Evolutionary conservation across 2,113 vertebrate species (phyloP), one percentile per base, ranked within the genome.

Genomic region (Oryzias javanicus): DNA sequence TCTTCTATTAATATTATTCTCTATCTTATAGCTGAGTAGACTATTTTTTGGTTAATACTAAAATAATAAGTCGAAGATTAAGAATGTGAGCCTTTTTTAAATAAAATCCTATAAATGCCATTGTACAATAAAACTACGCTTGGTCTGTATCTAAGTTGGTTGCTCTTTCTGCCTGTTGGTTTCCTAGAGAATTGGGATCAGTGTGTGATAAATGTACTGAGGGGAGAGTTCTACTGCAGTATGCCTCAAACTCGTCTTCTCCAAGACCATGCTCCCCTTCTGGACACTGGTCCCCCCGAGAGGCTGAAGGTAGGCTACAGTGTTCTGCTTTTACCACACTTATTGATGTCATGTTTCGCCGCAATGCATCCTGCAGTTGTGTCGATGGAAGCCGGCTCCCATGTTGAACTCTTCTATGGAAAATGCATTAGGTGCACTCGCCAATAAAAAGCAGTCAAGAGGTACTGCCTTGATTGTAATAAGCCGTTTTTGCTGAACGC

Each of bases 121-220:
- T 19, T 18, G 10, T 27, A 5, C 8, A 42, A 4, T 52, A 18
- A 40, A 25, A 35, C 54, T 42, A 2, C 66, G 15, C 78, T 91
- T 86, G 82, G 74, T 64, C 76, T 81, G 82, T 81, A 84, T 92
- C 95, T 98, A 98, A 98, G 95, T 94, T 95, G 78, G 88, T 94
- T 93, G 86, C 70, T 95, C 87, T 92, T 75, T 83, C 81, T 88
- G 89, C 91, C 92, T 97, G 91, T 94, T 95, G 93, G 93, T 94
- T 94, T 97, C 93, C 95, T 98, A 99, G 97, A 98, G 96, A 98
- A 96, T 91, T 98, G 95, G 96, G 96, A 98, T 95, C 94, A 93
- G 92, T 96, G 64, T 99, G 97, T 89, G 94, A 97, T 77, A 94
- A 95, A 89, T 99, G 97, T 68, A 89, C 86, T 0, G 96, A 98